These are phyloP conservation scores for Laticauda colubrina DNA, from an alignment of 2,113 vertebrate genomes.

Conservation along the genomic window DNA sequence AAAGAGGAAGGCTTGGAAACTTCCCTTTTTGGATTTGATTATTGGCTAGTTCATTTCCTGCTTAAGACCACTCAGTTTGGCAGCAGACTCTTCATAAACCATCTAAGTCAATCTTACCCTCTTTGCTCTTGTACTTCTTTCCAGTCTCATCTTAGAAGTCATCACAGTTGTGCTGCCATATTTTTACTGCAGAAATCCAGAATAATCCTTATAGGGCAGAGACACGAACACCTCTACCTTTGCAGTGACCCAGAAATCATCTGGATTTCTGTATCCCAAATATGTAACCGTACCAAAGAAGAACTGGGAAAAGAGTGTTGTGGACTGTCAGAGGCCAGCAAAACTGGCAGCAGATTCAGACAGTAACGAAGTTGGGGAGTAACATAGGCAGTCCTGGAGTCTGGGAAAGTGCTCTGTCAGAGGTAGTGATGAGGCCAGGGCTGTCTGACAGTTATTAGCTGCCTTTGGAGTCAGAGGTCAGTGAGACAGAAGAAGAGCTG, in stretches of 20 bases:
- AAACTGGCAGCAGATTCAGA: no score
- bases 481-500: no score
- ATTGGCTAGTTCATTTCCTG: not conserved
- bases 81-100: not conserved
- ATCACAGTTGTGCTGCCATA: not conserved
- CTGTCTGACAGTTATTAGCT: no score
- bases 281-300: not conserved
- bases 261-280: not conserved
- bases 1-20: not conserved
- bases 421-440: no score
- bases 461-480: no score
- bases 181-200: not conserved
- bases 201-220: not conserved
- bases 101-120: not conserved
- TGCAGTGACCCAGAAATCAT: not conserved
- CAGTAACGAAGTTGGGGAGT: no score
- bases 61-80: not conserved
- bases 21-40: not conserved
- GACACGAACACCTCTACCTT: not conserved
- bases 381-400: no score
- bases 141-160: not conserved
- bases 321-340: no score
- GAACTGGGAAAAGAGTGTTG: not conserved
- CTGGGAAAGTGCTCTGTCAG: no score
- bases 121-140: not conserved